phyloP scores from a whole-genome alignment of 2,113 vertebrate species.

The Indri indri region DNA sequence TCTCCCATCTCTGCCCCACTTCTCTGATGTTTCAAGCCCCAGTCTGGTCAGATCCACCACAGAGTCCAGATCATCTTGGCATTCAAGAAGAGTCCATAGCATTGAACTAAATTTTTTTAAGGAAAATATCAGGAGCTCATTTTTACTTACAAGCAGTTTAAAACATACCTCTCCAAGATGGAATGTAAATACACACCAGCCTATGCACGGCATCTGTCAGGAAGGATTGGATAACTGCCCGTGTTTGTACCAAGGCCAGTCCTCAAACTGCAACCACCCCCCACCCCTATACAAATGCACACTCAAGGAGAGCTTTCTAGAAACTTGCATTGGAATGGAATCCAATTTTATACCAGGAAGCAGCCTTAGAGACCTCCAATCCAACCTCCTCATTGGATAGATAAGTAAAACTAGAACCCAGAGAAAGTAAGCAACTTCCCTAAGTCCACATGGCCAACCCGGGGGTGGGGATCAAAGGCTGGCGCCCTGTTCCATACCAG shows the following conservation, averaged over 20 bases:
- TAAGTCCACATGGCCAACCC: neutral
- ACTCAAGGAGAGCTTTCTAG: neutral
- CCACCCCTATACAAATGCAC: neutral
- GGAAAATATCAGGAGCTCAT: neutral
- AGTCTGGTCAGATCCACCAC: neutral
- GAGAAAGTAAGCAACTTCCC: neutral
- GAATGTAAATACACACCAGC: neutral
- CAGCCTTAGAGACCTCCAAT: neutral
- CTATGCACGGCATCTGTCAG: neutral
- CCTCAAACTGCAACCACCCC: neutral
- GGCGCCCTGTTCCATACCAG: neutral
- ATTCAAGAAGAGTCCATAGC: neutral
- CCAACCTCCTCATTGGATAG: neutral
- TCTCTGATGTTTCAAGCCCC: neutral
- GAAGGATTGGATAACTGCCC: neutral
- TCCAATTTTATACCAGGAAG: neutral
- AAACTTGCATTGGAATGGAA: neutral
- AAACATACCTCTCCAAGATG: neutral
- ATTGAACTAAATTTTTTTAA: neutral
- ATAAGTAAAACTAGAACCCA: neutral
- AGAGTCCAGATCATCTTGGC: neutral
- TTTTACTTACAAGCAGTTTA: neutral
- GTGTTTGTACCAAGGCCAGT: neutral
- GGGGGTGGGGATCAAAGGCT: neutral
- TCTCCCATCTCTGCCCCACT: fast-evolving